Evolutionary conservation across 2,888 invertebrate species (phyloP).

Genomic region (Synanthedon vespiformis): DNA sequence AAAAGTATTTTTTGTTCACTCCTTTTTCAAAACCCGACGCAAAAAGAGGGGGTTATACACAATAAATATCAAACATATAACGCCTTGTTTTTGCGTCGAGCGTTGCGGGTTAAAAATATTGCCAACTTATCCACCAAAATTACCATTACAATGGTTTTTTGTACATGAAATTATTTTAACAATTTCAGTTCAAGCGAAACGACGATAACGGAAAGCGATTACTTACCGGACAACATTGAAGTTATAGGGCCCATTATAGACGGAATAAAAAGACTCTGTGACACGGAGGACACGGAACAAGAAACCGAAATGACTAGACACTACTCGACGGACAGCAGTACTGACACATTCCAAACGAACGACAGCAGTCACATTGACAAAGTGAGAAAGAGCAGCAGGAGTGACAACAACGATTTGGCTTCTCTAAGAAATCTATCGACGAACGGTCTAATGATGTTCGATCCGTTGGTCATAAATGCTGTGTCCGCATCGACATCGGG

Average conservation of each 20-base stretch:
- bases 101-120: too few species aligned
- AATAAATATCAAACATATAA: too few species aligned
- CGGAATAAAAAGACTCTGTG: conserved; percentile 45
- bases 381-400: conserved; percentile 44
- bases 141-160: too few species aligned
- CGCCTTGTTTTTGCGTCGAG: too few species aligned
- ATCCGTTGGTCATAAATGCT: conserved; percentile 58
- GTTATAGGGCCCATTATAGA: conserved; percentile 63
- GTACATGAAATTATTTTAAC: too few species aligned
- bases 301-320: conserved; percentile 14
- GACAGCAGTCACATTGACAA: conserved; percentile 25
- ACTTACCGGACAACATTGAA: conserved; percentile 60
- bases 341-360: conserved; percentile 45
- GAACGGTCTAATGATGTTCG: conserved; percentile 63
- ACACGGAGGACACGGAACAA: conserved; percentile 23
- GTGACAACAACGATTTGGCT: conserved; percentile 43
- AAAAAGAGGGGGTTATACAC: too few species aligned
- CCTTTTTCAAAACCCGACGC: too few species aligned
- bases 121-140: too few species aligned
- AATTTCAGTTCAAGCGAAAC: conserved; percentile 46
- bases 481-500: conserved; percentile 35
- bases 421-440: conserved; percentile 58
- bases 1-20: too few species aligned
- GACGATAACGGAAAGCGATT: conserved; percentile 52
- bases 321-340: conserved; percentile 27